Percentiles rank a stretch among this genome's conserved stretches.
phyloP scores from a whole-genome alignment of 1,140 invertebrate species.

The Leptinotarsa lineolata region DNA sequence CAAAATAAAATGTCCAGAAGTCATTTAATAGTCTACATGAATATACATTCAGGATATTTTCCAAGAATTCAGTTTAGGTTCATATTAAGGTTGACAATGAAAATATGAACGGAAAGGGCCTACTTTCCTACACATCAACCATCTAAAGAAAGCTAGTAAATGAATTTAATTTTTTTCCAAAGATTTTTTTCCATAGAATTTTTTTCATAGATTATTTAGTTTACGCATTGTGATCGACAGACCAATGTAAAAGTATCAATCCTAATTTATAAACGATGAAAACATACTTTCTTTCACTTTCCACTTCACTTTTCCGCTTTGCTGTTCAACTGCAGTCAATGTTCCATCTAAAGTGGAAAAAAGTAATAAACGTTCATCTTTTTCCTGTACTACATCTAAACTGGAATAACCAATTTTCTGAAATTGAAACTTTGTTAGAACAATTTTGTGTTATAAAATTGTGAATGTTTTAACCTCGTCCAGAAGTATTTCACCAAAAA shows the following conservation, averaged over 20 bases:
- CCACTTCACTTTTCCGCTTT: slow-evolving; percentile 85
- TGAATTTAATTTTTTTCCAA: too few species aligned
- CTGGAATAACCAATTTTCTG: slow-evolving; percentile 11
- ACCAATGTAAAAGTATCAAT: slow-evolving; percentile 4
- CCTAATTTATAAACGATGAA: slow-evolving; percentile 7
- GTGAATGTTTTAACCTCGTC: background rate
- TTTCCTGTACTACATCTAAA: slow-evolving; percentile 55
- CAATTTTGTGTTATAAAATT: too few species aligned
- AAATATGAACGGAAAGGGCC: too few species aligned
- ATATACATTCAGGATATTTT: background rate
- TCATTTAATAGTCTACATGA: background rate
- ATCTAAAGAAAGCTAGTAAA: too few species aligned
- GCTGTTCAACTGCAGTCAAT: slow-evolving; percentile 81
- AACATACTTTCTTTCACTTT: slow-evolving; percentile 82
- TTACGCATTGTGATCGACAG: background rate
- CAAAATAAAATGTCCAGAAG: background rate
- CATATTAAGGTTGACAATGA: slow-evolving; percentile 17
- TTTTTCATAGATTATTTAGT: background rate
- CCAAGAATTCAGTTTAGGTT: slow-evolving; percentile 18
- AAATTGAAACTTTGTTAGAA: background rate
- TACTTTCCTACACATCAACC: too few species aligned
- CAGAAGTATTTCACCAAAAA: background rate
- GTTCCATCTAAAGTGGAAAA: slow-evolving; percentile 91
- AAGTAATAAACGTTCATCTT: slow-evolving; percentile 74
- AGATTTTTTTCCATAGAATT: background rate